Base-by-base conservation (phyloP, 2,797 vertebrate genomes). In the Tapera naevia region DNA sequence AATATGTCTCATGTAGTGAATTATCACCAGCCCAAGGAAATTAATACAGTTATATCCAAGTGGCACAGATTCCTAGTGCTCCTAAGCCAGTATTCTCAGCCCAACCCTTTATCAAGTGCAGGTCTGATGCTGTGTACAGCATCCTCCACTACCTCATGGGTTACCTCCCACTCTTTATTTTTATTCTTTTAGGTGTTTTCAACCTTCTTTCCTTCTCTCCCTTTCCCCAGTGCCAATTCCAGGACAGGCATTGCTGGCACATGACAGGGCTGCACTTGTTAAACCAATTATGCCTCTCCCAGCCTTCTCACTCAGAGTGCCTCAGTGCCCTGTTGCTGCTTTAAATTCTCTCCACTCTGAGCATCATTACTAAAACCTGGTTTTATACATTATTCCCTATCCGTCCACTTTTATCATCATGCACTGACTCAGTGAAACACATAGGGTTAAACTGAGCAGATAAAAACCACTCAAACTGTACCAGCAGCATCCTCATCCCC, bases 1-100 rank as follows among this genome's bases (percentile, higher is more conserved):
- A 1, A 21, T 10, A 0, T 1, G 13, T 18, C 15, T 8, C 24
- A 6, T 3, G 6, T 18, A 18, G 48, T 4, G 30, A 64, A 11
- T 7, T 67, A 39, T 17, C 66, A 18, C 35, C 91, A 69, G 75
- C 50, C 54, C 4, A 7, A 81, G 56, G 53, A 80, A 37, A 51
- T 0, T 5, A 32, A 43, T 17, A 37, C n/a, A 54, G 30, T 48
- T 76, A 2, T 41, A 58, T 33, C 43, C 30, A 66, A 89, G 50
- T 3, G 33, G 50, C 54, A 41, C 0, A 0, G 79, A 86, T 50
- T 76, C 33, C 33, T 28, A 61, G 27, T 50, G 33, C 43, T 46
- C 50, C 83, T n/a, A 25, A 53, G 4, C 43, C 16, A 24, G 14
- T n/a, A 10, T 48, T 54, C 51, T 74, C 70, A 91, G 54, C 35